Base-by-base conservation (phyloP, 2,888 invertebrate species). In the Chelonus formosanus region DNA sequence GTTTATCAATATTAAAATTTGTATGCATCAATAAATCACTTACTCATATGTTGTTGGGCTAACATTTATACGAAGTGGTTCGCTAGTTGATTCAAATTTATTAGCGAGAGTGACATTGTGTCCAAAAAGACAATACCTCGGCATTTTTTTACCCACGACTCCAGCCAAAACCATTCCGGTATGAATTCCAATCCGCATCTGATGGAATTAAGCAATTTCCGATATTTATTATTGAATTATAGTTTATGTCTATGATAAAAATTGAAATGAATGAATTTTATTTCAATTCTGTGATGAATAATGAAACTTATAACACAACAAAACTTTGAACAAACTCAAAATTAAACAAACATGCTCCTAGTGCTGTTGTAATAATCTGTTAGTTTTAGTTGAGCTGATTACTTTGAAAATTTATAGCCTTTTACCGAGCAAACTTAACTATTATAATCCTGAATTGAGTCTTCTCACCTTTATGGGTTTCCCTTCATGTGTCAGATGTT, bases 101-200 rank as follows among this genome's bases (percentile, higher is more conserved):
- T 97, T 97, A 57, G 97, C 97, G 65, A 97, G 89, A 2, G 96
- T 96, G 10, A 96, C 96, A 81, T 97, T 96, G 84, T 97, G 96
- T 0, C 97, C 97, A 78, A 97, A 97, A 68, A 97, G 90, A 82
- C 97, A 97, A 80, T 97, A 97, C 74, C 97, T 90, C 34, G 95
- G 90, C 95, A 95, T 95, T 76, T 94, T 96, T 61, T 94, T 93
- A 0, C 97, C 97, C 3, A 97, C 97, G 0, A 97, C 95, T 0
- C 97, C 97, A 2, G 97, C 96, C 52, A 97, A 84, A 0, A 97
- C 97, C 0, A 95, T 93, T 0, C 97, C 97, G 0, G 96, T 95
- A 78, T 97, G 97, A 5, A 97, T 88, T 0, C 97, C 97, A 75
- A 97, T 97, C 57, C 97, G 89, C 97, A 97, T 97, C 95, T 96